Conservation (phyloP, 2,888 invertebrate genomes). For the Capitulum mitella region DNA sequence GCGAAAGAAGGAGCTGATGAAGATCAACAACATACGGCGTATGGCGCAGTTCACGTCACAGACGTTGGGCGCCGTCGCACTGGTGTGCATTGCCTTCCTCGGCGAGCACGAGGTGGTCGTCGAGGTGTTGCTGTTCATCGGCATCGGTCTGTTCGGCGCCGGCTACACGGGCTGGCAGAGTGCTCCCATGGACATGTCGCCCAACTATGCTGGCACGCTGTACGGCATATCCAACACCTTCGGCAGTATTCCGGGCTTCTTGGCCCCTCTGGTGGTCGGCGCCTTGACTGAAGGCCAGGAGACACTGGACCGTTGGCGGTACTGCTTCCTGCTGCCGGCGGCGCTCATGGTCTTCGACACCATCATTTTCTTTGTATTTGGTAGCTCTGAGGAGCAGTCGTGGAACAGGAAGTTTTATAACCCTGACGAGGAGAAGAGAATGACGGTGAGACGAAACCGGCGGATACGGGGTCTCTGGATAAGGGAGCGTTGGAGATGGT, state of each 20-base stretch:
- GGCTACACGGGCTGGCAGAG: slow-evolving; percentile 79
- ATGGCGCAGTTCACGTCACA: slow-evolving; percentile 2
- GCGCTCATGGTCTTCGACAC: slow-evolving; percentile 61
- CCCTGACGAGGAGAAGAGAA: too few relatives aligned
- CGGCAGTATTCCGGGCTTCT: slow-evolving; percentile 67
- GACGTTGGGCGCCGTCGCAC: slow-evolving; percentile 53
- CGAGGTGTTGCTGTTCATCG: slow-evolving; percentile 45
- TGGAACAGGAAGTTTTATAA: slow-evolving; percentile 54
- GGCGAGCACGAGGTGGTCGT: slow-evolving; percentile 73
- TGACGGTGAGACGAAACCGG: too few relatives aligned
- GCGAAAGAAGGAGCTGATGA: not conserved
- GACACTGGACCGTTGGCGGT: slow-evolving; percentile 71
- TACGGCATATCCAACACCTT: slow-evolving; percentile 77
- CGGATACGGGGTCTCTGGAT: too few relatives aligned
- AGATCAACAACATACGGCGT: not conserved
- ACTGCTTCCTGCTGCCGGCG: slow-evolving; percentile 65
- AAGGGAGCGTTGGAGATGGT: too few relatives aligned
- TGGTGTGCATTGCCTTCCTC: slow-evolving; percentile 73
- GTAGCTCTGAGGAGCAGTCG: slow-evolving; percentile 56
- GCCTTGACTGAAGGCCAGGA: slow-evolving; percentile 58
- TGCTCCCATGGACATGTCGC: slow-evolving; percentile 75
- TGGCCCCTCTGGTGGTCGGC: slow-evolving; percentile 67
- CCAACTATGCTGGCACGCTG: slow-evolving; percentile 71
- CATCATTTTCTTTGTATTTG: slow-evolving; percentile 61
- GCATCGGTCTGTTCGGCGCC: slow-evolving; percentile 67